Percentiles rank a stretch among this genome's conserved stretches.
Evolutionary conservation across 1,140 invertebrate genomes (phyloP).

Genomic region (Heliothis virescens): DNA sequence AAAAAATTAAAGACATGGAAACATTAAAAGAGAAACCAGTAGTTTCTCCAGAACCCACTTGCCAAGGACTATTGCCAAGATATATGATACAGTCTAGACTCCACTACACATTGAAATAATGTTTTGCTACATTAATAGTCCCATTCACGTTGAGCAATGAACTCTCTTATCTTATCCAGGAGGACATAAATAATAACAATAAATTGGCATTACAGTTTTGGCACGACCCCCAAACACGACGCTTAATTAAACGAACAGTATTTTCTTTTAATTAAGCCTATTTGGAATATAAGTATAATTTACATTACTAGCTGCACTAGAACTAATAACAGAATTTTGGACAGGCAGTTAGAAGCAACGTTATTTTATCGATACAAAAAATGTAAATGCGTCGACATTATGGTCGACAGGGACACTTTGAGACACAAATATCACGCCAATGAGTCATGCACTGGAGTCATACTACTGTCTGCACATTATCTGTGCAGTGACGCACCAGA

Average conservation of each 20-base stretch:
- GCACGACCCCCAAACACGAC: too few species aligned
- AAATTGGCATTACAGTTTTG: background rate
- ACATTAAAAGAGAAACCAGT: background rate
- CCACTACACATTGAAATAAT: background rate
- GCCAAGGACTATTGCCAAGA: constrained; percentile 2
- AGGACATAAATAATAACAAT: background rate
- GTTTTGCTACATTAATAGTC: background rate
- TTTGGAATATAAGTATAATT: background rate
- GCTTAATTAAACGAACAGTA: too few species aligned
- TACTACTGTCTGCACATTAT: constrained; percentile 27
- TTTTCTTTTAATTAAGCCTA: background rate
- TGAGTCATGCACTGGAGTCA: constrained; percentile 39
- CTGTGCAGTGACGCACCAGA: constrained; percentile 39
- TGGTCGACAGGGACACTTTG: background rate
- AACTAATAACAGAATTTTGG: background rate
- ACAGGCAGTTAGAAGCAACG: background rate
- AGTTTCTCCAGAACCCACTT: background rate
- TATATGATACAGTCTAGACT: background rate
- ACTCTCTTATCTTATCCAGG: background rate
- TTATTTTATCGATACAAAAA: constrained; percentile 38
- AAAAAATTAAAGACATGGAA: background rate
- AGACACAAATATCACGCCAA: constrained; percentile 36
- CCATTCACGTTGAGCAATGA: background rate
- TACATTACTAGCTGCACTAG: background rate
- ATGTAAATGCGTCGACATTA: constrained; percentile 15